A percentile compares a stretch with the other conserved stretches of the same genome.
These are phyloP conservation scores for Dryoscopus gambensis DNA, from an alignment of 2,113 vertebrate genomes.

Conservation along the genomic window DNA sequence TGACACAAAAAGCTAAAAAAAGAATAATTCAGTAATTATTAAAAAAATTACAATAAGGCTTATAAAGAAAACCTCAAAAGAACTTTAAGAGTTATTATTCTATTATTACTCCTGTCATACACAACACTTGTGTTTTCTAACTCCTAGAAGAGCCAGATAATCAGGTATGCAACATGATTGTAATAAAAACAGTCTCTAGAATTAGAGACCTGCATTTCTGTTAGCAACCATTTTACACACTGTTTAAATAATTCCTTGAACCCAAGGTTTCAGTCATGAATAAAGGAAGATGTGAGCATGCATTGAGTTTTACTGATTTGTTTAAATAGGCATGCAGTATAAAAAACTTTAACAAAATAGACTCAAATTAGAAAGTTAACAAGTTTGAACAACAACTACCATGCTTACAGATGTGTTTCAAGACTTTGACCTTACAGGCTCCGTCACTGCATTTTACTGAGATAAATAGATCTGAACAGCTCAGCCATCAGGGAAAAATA, in stretches of 20 bases:
- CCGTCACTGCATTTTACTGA: neutral
- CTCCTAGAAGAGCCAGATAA: neutral
- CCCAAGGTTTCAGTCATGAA: neutral
- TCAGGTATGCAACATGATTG: neutral
- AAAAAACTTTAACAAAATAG: neutral
- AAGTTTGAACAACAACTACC: neutral
- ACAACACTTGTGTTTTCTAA: neutral
- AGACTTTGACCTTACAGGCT: neutral
- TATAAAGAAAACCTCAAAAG: neutral
- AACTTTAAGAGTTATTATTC: neutral
- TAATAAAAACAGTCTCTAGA: neutral
- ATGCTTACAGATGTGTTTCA: neutral
- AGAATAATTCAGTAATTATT: neutral
- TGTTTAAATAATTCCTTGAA: neutral
- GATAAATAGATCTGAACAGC: neutral
- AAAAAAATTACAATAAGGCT: neutral
- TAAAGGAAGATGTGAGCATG: neutral
- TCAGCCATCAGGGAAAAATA: neutral
- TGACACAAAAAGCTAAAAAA: neutral
- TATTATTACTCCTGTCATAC: neutral
- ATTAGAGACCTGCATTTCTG: neutral
- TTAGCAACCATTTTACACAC: neutral
- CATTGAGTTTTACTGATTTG: neutral
- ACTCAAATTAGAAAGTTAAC: neutral
- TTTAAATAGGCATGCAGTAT: neutral